A percentile compares a stretch with the other conserved stretches of the same genome.
Conservation (phyloP, 2,888 invertebrate species). For the Micoletzkya japonica region DNA sequence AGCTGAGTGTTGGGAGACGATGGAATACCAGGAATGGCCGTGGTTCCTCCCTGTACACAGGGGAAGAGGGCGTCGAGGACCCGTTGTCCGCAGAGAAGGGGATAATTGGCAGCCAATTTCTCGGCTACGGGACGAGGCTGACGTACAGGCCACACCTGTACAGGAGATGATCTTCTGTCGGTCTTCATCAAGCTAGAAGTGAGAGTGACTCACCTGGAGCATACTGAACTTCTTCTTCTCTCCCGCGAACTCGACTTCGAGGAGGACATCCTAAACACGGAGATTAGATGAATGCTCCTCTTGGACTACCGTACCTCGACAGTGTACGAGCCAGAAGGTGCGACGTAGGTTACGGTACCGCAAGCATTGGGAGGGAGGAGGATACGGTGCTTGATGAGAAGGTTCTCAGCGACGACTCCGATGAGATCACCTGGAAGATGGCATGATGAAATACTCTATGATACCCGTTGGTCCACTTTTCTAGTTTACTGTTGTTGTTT, state of each 20-base stretch:
- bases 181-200: neutral
- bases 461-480: neutral
- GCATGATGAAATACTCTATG: neutral
- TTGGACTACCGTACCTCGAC: conserved; percentile 75
- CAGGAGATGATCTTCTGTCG: neutral
- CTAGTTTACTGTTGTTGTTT: neutral
- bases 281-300: too few species aligned
- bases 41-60: conserved; percentile 70
- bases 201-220: conserved; percentile 75
- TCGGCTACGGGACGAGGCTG: conserved; percentile 94
- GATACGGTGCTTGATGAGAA: conserved; percentile 94
- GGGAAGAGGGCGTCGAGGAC: conserved; percentile 98
- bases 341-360: conserved; percentile 93
- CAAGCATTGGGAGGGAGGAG: conserved; percentile 89
- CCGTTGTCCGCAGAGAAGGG: conserved; percentile 94
- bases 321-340: conserved; percentile 88
- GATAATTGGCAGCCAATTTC: conserved; percentile 97
- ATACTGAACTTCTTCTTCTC: conserved; percentile 87
- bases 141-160: conserved; percentile 91
- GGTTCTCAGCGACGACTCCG: conserved; percentile 94
- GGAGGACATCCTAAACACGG: conserved; percentile 84
- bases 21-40: conserved; percentile 60
- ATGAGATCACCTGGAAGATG: conserved; percentile 81
- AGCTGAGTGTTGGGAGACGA: neutral
- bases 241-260: conserved; percentile 98